These are phyloP conservation scores for Megalopta genalis DNA, from an alignment of 1,140 invertebrate species.

Conservation along the genomic window DNA sequence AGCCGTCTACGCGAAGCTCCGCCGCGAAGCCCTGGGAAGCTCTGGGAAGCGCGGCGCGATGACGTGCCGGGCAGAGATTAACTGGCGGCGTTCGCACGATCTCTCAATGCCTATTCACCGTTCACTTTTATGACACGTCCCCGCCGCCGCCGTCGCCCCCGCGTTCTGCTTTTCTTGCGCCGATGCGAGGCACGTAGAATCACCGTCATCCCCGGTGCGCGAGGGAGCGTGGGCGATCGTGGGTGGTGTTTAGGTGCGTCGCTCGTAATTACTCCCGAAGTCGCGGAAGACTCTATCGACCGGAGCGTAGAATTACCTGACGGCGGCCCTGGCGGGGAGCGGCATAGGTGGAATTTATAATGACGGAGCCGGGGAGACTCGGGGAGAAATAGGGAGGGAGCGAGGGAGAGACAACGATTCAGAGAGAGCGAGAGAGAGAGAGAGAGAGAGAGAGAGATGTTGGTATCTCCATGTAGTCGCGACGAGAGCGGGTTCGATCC, in stretches of 20 bases:
- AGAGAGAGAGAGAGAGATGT: background rate
- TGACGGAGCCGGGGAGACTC: slow-evolving; percentile 19
- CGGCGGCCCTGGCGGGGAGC: background rate
- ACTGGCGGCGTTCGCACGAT: background rate
- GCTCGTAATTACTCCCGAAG: slow-evolving; percentile 68
- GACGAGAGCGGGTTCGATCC: slow-evolving; percentile 10
- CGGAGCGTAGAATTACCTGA: slow-evolving; percentile 66
- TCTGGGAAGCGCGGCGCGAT: background rate
- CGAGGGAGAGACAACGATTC: background rate
- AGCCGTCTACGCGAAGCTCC: background rate
- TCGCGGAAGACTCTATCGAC: slow-evolving; percentile 66
- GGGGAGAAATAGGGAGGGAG: too few species aligned
- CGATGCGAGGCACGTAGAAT: slow-evolving; percentile 28
- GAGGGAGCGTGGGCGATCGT: slow-evolving; percentile 64
- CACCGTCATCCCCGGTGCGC: background rate
- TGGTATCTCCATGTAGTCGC: slow-evolving; percentile 45
- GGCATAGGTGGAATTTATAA: slow-evolving; percentile 64
- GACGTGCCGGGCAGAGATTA: background rate
- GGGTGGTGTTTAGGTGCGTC: slow-evolving; percentile 71
- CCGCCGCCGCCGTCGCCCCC: background rate
- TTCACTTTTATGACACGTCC: slow-evolving; percentile 1
- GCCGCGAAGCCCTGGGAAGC: too few species aligned
- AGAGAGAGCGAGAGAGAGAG: too few species aligned
- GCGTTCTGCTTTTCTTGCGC: slow-evolving; percentile 14
- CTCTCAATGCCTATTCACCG: background rate